Base-by-base conservation (phyloP, 2,888 invertebrate genomes). In the Heliconius sara region DNA sequence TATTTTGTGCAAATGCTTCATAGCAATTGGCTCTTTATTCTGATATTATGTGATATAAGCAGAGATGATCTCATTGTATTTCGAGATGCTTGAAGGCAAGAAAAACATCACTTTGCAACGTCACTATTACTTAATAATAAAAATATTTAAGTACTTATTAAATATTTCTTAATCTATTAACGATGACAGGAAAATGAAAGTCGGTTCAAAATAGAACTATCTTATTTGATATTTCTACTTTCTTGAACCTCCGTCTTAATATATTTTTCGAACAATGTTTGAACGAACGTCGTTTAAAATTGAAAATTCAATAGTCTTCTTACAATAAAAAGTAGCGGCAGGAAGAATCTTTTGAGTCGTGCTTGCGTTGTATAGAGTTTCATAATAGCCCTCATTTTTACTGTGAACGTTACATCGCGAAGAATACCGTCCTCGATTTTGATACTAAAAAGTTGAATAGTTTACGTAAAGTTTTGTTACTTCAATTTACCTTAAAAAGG, bases 281-380 rank as follows among this genome's bases (percentile, higher is more conserved):
- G 74, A 78, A 57, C 73, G 73, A 78, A 73, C 60, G 68, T 43
- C 47, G 78, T 67, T 78, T 67, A 74, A 78, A 78, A 78, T 74
- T 78, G 67, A 57, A 78, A 68, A 78, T 78, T 74, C 78, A 74
- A 74, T 78, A 74, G 78, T 74, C 78, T 78, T n/a, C 73, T 78
- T 68, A 78, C 78, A 78, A 78, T 74, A 78, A 78, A 74, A 78
- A 67, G 74, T 74, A 74, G 74, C 73, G 74, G 74, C 74, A 78
- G 78, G 72, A 68, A 78, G 74, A 78, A 78, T 78, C 78, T 78
- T 78, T 78, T 74, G 67, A 78, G 60, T 67, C 73, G 68, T 74
- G 67, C 74, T 78, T 66, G 68, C 74, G 78, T 74, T 78, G 78
- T 78, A 73, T 74, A 74, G 78, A 67, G 78, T 78, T 74, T 74